Base-by-base conservation (phyloP, 2,797 vertebrate genomes). In the Sebastes ruberrimus region DNA sequence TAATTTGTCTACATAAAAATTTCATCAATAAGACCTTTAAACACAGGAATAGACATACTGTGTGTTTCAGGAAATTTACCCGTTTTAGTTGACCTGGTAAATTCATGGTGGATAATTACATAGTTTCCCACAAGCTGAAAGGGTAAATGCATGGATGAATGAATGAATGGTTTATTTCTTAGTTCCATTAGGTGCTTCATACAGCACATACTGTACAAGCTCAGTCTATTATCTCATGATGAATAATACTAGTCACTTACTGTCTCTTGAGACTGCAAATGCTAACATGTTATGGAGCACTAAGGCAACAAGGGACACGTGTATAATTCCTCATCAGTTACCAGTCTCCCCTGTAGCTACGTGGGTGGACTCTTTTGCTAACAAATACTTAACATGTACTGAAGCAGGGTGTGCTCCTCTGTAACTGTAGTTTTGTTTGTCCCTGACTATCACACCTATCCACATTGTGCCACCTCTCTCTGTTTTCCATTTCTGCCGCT, bases 401-500 rank as follows among this genome's bases (percentile, higher is more conserved):
- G 10, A 33, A 30, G 59, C 42, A 25, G 35, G 13, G 6, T 9
- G 32, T 56, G 5, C 49, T 56, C 33, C 46, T 60, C 60, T 42
- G 60, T 68, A n/a, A 33, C 32, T 33, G 56, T 38, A n/a, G 23
- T 64, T 59, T 30, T 1, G 10, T 81, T 78, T 63, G 53, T 49
- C 42, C 27, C 70, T 71, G 38, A 83, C 59, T 33, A 5, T 32
- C 52, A 22, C 61, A 30, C 22, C 38, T 64, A 59, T 78, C 78
- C 0, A n/a, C 42, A 30, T 20, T 30, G 32, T 69, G 27, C 38
- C 52, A 22, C 53, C n/a, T 74, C 69, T 28, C 25, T 69, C 23
- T 35, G 23, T 79, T 86, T 86, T 38, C 68, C 25, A 65, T 86
- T 49, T 77, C 52, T 69, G 63, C 60, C 22, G 42, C 81, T 61